A percentile compares a stretch with the other conserved stretches of the same genome.
Conservation (phyloP, 2,113 vertebrate genomes). For the Eclectus roratus region DNA sequence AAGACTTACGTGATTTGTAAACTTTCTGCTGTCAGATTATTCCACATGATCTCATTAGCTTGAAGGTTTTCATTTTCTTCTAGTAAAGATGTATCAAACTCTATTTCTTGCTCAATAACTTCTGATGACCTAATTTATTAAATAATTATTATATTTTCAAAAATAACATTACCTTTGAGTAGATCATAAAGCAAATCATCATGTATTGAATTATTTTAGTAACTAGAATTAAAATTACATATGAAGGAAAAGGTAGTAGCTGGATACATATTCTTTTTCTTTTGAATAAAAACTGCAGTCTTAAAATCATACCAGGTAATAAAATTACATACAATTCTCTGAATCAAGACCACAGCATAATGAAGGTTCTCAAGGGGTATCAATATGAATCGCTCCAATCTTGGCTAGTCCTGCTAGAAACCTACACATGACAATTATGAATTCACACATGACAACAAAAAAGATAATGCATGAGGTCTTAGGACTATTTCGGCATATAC, state of each 20-base stretch:
- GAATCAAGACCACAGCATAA: neutral
- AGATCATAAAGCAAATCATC: neutral
- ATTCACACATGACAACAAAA: neutral
- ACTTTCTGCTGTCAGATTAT: slow-evolving; percentile 93
- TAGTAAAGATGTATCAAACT: slow-evolving; percentile 87
- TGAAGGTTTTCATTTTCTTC: slow-evolving; percentile 94
- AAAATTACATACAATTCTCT: neutral
- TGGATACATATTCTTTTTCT: neutral
- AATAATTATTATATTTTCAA: neutral
- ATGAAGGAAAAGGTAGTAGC: neutral
- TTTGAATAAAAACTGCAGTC: neutral
- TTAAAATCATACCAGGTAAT: neutral
- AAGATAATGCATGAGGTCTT: neutral
- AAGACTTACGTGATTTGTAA: slow-evolving; percentile 89
- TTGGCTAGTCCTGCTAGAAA: neutral
- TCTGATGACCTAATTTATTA: slow-evolving; percentile 80
- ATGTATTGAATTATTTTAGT: neutral
- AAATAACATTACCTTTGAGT: neutral
- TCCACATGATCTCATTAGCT: slow-evolving; percentile 96
- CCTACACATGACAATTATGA: fast-evolving
- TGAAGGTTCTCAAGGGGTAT: neutral
- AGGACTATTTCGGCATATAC: neutral
- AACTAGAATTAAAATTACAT: neutral
- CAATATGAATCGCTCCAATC: neutral
- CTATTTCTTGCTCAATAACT: slow-evolving; percentile 83